phyloP scores from a whole-genome alignment of 2,113 vertebrate genomes.

The Chloropsis cyanopogon region DNA sequence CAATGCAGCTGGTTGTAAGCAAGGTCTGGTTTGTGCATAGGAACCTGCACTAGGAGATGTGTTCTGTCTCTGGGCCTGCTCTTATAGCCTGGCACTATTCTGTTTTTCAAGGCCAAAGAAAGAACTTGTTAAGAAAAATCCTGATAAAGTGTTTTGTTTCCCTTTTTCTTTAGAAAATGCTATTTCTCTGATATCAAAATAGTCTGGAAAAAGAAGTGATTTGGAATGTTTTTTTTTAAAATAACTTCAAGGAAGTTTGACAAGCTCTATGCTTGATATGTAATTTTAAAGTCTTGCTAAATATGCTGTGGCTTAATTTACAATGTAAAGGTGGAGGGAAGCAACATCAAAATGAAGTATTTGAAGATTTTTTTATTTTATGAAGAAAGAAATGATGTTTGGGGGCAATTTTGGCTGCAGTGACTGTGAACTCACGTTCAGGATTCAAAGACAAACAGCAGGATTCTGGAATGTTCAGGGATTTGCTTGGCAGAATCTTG shows the following conservation, averaged over 20 bases:
- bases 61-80: neutral
- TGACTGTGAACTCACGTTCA: neutral
- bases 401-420: neutral
- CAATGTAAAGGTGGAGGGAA: neutral
- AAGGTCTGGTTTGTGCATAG: neutral
- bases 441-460: neutral
- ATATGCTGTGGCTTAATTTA: neutral
- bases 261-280: neutral
- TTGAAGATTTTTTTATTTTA: neutral
- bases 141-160: neutral
- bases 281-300: neutral
- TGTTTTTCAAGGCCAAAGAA: neutral
- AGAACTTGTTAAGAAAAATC: neutral
- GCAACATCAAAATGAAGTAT: neutral
- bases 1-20: neutral
- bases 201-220: neutral
- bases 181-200: neutral
- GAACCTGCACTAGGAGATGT: neutral
- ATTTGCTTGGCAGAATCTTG: neutral
- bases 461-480: neutral
- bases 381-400: neutral
- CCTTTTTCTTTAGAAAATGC: neutral
- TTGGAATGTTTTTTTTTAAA: neutral
- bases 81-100: neutral
- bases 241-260: neutral